phyloP scores from a whole-genome alignment of 2,113 vertebrate genomes.

The Dasyurus viverrinus region DNA sequence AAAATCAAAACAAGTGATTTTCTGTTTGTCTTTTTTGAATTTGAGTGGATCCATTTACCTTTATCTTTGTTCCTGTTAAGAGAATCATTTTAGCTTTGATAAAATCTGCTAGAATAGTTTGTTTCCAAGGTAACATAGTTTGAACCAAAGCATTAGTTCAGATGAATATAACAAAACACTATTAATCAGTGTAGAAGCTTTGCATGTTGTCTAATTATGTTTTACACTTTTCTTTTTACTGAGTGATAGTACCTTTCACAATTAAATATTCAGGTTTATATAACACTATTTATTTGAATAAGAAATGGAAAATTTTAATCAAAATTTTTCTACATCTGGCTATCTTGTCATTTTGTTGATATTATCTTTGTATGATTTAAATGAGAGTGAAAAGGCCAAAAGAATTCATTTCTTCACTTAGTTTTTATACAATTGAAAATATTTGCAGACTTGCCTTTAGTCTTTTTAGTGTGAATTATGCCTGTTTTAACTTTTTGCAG shows the following conservation, averaged over 20 bases:
- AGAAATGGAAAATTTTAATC: background rate
- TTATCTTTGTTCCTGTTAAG: conserved; percentile 15
- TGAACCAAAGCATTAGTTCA: background rate
- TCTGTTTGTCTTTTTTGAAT: background rate
- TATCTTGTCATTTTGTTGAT: background rate
- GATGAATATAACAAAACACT: background rate
- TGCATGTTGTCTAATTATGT: conserved; percentile 14
- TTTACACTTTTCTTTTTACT: conserved; percentile 12
- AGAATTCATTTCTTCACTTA: background rate
- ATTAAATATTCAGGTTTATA: conserved; percentile 14
- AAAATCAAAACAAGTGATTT: background rate
- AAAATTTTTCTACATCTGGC: background rate
- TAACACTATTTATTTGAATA: background rate
- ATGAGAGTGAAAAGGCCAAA: conserved; percentile 15
- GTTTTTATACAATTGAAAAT: background rate
- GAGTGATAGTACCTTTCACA: background rate
- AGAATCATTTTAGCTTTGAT: conserved; percentile 29
- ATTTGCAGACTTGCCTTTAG: background rate
- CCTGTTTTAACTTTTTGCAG: background rate
- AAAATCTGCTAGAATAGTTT: conserved; percentile 12
- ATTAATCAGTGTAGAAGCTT: background rate
- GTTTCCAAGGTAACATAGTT: conserved; percentile 34
- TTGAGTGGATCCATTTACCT: background rate
- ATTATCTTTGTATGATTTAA: background rate
- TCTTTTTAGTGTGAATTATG: background rate